Percentiles rank a stretch among this genome's conserved stretches.
Conservation (phyloP, 2,113 vertebrate genomes). For the Cephalopterus ornatus region DNA sequence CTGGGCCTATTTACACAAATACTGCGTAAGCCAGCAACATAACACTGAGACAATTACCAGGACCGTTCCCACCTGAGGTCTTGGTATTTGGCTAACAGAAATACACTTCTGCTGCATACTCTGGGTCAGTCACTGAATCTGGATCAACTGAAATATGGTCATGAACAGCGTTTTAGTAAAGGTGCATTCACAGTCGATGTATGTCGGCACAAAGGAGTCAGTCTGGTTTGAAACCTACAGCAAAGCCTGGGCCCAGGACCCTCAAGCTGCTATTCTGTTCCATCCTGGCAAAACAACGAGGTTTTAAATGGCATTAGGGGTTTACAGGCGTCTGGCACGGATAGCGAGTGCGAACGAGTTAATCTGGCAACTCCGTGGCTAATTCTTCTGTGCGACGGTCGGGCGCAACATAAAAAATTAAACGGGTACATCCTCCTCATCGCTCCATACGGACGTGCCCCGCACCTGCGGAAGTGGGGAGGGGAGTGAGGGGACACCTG, state of each 20-base stretch:
- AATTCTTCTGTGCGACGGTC: neutral
- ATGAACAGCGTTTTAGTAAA: neutral
- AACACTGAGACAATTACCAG: neutral
- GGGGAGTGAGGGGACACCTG: accelerated
- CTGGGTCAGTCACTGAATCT: neutral
- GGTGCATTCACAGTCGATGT: accelerated
- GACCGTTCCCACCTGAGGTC: neutral
- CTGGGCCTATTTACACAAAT: neutral
- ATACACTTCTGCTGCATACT: neutral
- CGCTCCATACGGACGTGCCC: accelerated
- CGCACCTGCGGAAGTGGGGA: accelerated
- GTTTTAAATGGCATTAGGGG: neutral
- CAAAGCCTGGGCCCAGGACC: neutral
- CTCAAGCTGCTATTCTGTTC: neutral
- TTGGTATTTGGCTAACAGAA: neutral
- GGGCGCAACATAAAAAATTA: neutral
- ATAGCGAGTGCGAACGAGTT: accelerated
- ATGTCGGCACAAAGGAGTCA: accelerated
- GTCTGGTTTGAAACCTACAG: neutral
- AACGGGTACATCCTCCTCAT: too few relatives aligned
- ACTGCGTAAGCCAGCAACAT: neutral
- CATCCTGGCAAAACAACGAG: neutral
- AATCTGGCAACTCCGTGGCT: neutral
- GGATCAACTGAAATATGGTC: neutral
- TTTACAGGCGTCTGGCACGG: neutral